Evolutionary conservation across 2,797 vertebrate genomes (phyloP).

Genomic region (Malurus leucopterus): DNA sequence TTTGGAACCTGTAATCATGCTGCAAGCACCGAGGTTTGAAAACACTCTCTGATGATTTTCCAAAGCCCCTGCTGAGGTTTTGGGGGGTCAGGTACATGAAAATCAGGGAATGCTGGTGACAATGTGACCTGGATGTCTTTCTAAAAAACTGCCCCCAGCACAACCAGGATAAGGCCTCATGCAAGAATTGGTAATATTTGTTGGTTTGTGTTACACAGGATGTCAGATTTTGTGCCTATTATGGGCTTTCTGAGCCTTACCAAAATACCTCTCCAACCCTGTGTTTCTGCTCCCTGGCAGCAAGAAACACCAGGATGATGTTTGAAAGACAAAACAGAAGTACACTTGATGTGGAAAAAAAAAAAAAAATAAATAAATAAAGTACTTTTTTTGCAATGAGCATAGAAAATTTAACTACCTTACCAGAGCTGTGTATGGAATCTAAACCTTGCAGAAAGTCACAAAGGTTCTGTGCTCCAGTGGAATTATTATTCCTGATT

Average conservation of each 20-base stretch:
- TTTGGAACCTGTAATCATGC: conserved; percentile 4
- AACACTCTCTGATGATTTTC: neutral
- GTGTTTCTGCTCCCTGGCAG: neutral
- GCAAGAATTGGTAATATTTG: neutral
- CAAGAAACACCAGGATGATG: neutral
- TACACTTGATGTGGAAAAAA: neutral
- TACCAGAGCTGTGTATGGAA: neutral
- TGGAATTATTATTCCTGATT: neutral
- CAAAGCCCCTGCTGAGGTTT: neutral
- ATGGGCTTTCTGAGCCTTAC: neutral
- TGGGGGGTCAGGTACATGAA: neutral
- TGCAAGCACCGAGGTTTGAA: neutral
- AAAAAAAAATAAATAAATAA: neutral
- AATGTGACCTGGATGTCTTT: neutral
- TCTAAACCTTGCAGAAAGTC: neutral
- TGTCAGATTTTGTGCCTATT: neutral
- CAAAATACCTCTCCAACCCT: neutral
- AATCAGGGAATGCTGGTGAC: neutral
- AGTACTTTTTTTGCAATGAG: neutral
- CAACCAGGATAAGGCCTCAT: neutral
- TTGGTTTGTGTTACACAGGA: neutral
- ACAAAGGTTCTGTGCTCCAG: neutral
- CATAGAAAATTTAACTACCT: neutral
- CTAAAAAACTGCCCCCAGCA: neutral
- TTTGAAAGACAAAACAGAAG: neutral